These are phyloP conservation scores for Lasioglossum lativentre DNA, from an alignment of 2,888 invertebrate genomes.

Conservation along the genomic window DNA sequence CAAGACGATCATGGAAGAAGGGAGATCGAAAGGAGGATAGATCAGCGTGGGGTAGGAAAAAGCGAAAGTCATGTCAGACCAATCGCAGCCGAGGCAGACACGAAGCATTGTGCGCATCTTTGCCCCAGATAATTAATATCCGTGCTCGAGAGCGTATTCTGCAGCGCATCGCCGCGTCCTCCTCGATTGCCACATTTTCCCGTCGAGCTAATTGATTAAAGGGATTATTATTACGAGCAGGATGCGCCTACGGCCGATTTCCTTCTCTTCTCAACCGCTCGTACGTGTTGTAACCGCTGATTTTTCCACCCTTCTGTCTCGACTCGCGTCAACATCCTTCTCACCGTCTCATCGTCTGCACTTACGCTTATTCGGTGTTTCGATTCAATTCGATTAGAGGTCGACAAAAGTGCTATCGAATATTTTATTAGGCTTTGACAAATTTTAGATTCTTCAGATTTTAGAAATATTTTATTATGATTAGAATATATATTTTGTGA, in stretches of 20 bases:
- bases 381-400: neutral
- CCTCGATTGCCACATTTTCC: constrained; percentile 62
- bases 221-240: constrained; percentile 69
- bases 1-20: constrained; percentile 33
- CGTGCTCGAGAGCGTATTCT: constrained; percentile 68
- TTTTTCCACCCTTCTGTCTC: constrained; percentile 59
- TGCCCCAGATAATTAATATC: constrained; percentile 82
- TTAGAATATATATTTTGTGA: too few species aligned
- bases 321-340: constrained; percentile 26
- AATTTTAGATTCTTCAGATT: too few species aligned
- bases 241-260: constrained; percentile 56
- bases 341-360: neutral
- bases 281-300: constrained; percentile 47
- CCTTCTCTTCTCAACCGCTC: constrained; percentile 41
- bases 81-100: constrained; percentile 56
- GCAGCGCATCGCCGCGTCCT: constrained; percentile 44
- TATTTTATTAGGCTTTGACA: too few species aligned
- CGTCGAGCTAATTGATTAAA: constrained; percentile 78
- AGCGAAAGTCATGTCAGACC: constrained; percentile 76
- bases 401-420: too few species aligned
- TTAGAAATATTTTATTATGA: too few species aligned
- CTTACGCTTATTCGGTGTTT: neutral
- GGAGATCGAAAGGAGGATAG: constrained; percentile 52
- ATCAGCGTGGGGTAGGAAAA: constrained; percentile 69
- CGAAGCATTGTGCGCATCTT: constrained; percentile 74